Evolutionary conservation across 2,797 vertebrate genomes (phyloP).

Genomic region (Spatula versicolor): DNA sequence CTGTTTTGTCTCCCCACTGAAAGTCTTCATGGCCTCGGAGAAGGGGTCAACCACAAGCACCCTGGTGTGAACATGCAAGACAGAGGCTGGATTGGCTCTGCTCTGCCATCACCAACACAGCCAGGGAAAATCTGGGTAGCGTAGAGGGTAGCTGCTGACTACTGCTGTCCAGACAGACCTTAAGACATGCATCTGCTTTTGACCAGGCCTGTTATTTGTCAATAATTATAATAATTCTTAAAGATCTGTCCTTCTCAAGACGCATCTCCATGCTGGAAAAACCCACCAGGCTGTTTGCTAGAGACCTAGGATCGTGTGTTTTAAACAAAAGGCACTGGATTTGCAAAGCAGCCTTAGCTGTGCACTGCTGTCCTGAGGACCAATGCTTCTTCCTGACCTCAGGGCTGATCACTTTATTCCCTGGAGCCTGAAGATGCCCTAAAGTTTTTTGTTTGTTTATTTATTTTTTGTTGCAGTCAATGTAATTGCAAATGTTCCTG

Average conservation of each 20-base stretch:
- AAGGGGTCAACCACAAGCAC: background rate
- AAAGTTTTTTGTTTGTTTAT: background rate
- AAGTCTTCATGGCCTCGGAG: background rate
- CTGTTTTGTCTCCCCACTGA: background rate
- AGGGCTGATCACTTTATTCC: background rate
- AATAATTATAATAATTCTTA: background rate
- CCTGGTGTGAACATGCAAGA: accelerated
- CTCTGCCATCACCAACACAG: background rate
- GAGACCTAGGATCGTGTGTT: background rate
- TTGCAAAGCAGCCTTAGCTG: background rate
- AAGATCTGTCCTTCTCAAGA: background rate
- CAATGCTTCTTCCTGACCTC: background rate
- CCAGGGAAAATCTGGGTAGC: background rate
- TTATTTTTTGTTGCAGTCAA: background rate
- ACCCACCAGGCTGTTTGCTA: background rate
- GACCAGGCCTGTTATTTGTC: background rate
- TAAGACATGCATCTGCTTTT: background rate
- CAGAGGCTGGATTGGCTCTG: background rate
- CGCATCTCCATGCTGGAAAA: background rate
- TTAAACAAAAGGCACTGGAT: background rate
- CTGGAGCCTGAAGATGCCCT: background rate
- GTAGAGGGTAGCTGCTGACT: background rate
- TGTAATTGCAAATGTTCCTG: background rate
- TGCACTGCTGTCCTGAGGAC: background rate
- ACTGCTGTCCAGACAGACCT: background rate